These are phyloP conservation scores for Poeciliopsis retropinna DNA, from an alignment of 2,113 vertebrate genomes.

Conservation along the genomic window DNA sequence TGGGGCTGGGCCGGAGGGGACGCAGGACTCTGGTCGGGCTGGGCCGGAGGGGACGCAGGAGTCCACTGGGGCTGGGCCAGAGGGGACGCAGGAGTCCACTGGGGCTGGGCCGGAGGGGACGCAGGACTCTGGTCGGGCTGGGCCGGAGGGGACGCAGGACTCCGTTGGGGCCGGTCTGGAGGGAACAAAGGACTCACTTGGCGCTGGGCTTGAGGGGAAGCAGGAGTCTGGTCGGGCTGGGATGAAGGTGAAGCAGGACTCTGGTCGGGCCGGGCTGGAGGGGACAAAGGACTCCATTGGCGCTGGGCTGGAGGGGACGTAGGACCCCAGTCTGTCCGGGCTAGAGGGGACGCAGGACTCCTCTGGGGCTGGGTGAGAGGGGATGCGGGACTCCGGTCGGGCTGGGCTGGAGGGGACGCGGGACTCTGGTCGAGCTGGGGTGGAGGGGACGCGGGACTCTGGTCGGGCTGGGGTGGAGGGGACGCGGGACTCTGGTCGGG, in stretches of 20 bases:
- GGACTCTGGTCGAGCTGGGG: background rate
- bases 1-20: background rate
- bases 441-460: background rate
- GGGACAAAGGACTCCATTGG: background rate
- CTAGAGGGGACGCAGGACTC: background rate
- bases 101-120: background rate
- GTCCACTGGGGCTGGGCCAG: conserved; percentile 1
- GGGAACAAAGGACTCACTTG: background rate
- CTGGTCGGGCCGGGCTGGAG: background rate
- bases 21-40: background rate
- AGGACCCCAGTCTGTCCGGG: conserved; percentile 6
- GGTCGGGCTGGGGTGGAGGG: background rate
- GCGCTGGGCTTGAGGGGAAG: background rate
- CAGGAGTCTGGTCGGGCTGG: background rate
- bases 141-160: background rate
- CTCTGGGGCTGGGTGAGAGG: no score
- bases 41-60: background rate
- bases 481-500: background rate
- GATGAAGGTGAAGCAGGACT: background rate
- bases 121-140: background rate
- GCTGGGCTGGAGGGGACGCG: background rate
- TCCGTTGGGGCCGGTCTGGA: background rate
- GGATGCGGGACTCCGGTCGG: background rate
- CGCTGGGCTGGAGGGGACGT: background rate
- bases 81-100: background rate